phyloP scores from a whole-genome alignment of 2,797 vertebrate species.

The Leptodactylus fallax region DNA sequence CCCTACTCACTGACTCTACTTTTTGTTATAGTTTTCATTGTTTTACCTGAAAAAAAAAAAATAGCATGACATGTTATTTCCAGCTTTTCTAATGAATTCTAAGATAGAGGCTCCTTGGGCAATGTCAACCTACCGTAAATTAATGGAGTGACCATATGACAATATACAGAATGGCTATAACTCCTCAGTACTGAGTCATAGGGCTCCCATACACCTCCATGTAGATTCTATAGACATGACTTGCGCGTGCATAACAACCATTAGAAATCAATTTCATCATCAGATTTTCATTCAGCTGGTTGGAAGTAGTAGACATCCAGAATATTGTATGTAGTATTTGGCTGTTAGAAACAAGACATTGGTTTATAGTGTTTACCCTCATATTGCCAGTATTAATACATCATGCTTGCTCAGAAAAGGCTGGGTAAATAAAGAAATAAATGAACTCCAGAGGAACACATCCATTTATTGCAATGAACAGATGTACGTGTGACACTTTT shows the following conservation, averaged over 20 bases:
- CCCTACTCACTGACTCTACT: too few species aligned
- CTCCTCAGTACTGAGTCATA: not conserved
- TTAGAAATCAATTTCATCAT: not conserved
- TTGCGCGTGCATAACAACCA: not conserved
- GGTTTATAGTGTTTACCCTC: slow-evolving; percentile 15
- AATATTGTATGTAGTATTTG: not conserved
- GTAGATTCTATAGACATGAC: too few species aligned
- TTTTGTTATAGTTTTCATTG: too few species aligned
- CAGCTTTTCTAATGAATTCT: too few species aligned
- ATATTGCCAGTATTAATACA: slow-evolving; percentile 19
- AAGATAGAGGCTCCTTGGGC: too few species aligned
- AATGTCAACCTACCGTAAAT: too few species aligned
- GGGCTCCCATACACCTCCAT: not conserved
- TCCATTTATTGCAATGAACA: slow-evolving; percentile 46
- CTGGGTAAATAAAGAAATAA: slow-evolving; percentile 41
- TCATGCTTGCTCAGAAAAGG: slow-evolving; percentile 27
- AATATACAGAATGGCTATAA: too few species aligned
- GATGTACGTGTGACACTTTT: slow-evolving; percentile 57
- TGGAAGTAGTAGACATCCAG: too few species aligned
- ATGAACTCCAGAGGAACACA: slow-evolving; percentile 24
- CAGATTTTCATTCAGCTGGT: not conserved
- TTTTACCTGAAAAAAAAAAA: too few species aligned
- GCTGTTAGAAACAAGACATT: not conserved
- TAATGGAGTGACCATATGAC: too few species aligned
- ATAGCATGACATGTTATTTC: too few species aligned